phyloP scores from a whole-genome alignment of 2,888 invertebrate species.

The Cheilosia scutellata region DNA sequence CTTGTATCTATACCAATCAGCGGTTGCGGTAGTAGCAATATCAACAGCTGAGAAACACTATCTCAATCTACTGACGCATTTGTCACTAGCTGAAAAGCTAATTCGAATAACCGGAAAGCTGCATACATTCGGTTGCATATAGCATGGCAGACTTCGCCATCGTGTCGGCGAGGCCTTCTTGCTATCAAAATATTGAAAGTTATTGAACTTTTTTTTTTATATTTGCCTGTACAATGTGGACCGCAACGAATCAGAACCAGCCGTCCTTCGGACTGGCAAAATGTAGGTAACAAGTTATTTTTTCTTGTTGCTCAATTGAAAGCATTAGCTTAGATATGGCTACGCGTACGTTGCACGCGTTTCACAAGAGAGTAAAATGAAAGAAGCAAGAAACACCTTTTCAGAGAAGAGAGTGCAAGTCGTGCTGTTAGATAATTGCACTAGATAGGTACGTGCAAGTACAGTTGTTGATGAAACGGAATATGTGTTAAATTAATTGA shows the following conservation, averaged over 20 bases:
- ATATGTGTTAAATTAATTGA: slow-evolving; percentile 50
- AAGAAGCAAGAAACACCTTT: neutral
- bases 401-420: slow-evolving; percentile 11
- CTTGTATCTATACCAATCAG: neutral
- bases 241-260: slow-evolving; percentile 42
- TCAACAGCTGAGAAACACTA: neutral
- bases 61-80: neutral
- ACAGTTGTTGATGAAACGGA: slow-evolving; percentile 21
- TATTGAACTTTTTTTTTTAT: slow-evolving; percentile 32
- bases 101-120: slow-evolving; percentile 35
- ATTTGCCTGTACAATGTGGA: slow-evolving; percentile 8
- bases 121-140: neutral
- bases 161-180: slow-evolving; percentile 4
- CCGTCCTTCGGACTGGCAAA: slow-evolving; percentile 47
- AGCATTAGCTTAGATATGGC: neutral
- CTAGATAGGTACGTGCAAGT: slow-evolving; percentile 8
- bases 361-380: slow-evolving; percentile 22
- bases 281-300: slow-evolving; percentile 45
- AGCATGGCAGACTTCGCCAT: neutral
- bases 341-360: neutral
- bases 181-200: slow-evolving; percentile 42
- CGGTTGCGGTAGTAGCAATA: slow-evolving; percentile 13
- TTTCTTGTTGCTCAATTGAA: slow-evolving; percentile 25
- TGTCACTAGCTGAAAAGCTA: slow-evolving; percentile 11
- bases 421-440: slow-evolving; percentile 51